Base-by-base conservation (phyloP, 2,113 vertebrate species). In the Orientallactaga bullata region DNA sequence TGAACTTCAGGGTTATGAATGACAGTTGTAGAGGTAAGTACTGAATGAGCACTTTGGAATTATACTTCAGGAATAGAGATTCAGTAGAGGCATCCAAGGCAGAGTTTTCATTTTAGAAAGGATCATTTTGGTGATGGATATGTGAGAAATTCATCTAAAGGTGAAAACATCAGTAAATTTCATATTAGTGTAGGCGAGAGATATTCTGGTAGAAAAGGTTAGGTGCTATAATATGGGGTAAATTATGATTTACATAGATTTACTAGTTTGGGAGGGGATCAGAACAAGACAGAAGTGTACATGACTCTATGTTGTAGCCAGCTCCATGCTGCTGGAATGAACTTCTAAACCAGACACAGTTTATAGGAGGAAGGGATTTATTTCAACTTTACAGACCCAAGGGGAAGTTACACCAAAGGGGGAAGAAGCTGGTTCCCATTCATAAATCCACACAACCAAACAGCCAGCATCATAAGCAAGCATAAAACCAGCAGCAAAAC, bases 61-160 rank as follows among this genome's bases (percentile, higher is more conserved):
- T 85, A 17, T 28, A 68, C 1, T 21, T 23, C 39, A 83, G 18
- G 9, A 88, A 60, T n/a, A 69, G 2, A 28, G 2, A 30, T 16
- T 84, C 0, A 71, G 58, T 20, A 77, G 35, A 91, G 0, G 0
- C 55, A 85, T 94, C 80, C 58, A 72, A 68, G 20, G 3, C 88
- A 21, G 4, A 24, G 7, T 51, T 55, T 85, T 1, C 2, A 71
- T 73, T 79, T 85, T 61, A 66, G 26, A 20, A 61, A 77, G 37
- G 28, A 61, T 30, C 18, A 66, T 89, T 90, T 83, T 84, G 55
- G 16, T 71, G 28, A n/a, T 65, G 30, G 4, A 80, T 63, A 42
- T 84, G 1, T 85, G 39, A 88, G 20, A 94, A 91, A 58, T 87
- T 26, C 51, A 81, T 66, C 73, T 32, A 24, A 90, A 58, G 7